These are phyloP conservation scores for Syrmaticus mikado DNA, from an alignment of 2,113 vertebrate genomes.

Conservation along the genomic window DNA sequence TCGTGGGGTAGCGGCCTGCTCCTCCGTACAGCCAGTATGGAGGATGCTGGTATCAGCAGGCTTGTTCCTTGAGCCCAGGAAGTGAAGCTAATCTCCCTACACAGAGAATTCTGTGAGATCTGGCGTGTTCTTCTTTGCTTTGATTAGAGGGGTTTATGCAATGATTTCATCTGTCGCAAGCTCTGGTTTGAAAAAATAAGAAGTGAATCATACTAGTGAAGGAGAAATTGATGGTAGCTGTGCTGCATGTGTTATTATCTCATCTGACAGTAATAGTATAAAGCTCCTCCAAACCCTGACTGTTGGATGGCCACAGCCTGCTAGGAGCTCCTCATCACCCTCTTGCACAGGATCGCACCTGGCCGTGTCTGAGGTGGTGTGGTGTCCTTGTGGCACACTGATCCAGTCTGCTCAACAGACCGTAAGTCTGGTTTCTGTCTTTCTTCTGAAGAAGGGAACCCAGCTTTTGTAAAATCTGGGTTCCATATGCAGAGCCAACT, in stretches of 20 bases:
- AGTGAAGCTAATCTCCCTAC: not conserved
- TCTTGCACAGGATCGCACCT: slow-evolving; percentile 19
- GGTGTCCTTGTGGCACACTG: slow-evolving; percentile 17
- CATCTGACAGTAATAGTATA: not conserved
- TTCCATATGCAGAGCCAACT: slow-evolving; percentile 70
- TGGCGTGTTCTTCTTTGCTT: not conserved
- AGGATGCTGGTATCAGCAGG: too few species aligned
- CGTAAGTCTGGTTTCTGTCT: slow-evolving; percentile 60
- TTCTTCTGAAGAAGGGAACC: slow-evolving; percentile 45
- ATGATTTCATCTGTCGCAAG: not conserved
- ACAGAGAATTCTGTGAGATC: not conserved
- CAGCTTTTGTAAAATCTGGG: slow-evolving; percentile 66
- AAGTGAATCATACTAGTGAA: not conserved
- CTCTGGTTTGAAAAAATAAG: not conserved
- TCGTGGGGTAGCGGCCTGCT: not conserved
- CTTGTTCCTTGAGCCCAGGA: not conserved
- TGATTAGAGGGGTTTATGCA: not conserved
- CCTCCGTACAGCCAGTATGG: not conserved
- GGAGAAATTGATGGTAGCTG: not conserved
- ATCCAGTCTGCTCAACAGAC: slow-evolving; percentile 58
- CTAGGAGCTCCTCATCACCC: not conserved
- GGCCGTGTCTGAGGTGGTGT: not conserved
- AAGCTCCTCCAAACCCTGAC: not conserved
- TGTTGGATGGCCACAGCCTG: not conserved
- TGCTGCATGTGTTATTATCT: not conserved